Base-by-base conservation (phyloP, 2,797 vertebrate genomes). In the Coccyzus lansbergi region DNA sequence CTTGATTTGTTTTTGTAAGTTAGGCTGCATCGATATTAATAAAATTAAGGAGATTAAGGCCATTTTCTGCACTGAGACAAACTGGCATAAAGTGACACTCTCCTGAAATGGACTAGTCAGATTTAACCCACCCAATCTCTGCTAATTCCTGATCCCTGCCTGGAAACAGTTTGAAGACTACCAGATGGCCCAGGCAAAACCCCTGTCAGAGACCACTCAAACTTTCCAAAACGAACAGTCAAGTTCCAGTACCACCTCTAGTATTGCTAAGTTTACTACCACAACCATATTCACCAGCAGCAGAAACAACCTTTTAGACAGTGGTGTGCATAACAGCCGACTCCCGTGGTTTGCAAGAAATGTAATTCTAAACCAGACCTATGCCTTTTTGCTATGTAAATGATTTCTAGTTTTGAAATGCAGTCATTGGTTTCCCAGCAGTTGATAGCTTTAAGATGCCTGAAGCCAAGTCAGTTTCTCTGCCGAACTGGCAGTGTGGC, bases 381-480 rank as follows among this genome's bases (percentile, higher is more conserved):
- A 2, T 62, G 38, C 6, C 15, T 72, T 93, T 83, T 79, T 53
- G 75, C 46, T 38, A 13, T 53, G 24, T 65, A 86, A 86, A 48
- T 56, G 70, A 72, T 91, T 92, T 88, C 83, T 70, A 58, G 77
- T 67, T 94, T 74, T 79, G 38, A 90, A 90, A 90, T 67, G 56
- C 20, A 89, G 79, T 72, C 69, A 12, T 55, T 91, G 94, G 67
- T 59, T 92, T 88, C 59, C 77, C 70, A 88, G 86, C 33, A 92
- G 79, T 70, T 90, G 86, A 92, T 94, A 88, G 70, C 85, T 90
- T 49, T 56, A 84, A 88, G 33, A 59, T 69, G 33, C 81, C 90
- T 86, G 91, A 94, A 93, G 70, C 74, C n/a, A 78, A 84, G 77
- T 63, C 86, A 95, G 52, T 40, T 84, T 76, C 85, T 95, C 92